Evolutionary conservation across 2,113 vertebrate species (phyloP).

Genomic region (Lycaon pictus): DNA sequence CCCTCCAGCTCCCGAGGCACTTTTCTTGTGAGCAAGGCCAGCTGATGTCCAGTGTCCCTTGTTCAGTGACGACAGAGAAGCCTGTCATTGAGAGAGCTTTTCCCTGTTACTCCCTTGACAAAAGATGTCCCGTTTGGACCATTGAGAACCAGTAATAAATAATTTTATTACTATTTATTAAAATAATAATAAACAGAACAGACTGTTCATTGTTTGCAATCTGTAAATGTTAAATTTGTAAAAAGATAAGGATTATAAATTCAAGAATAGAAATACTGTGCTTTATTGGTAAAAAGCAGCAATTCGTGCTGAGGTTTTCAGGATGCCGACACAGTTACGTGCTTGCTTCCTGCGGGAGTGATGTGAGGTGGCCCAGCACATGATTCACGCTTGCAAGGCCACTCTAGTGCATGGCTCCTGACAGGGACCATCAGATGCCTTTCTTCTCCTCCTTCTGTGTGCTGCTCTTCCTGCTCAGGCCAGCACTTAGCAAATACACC

Average conservation of each 20-base stretch:
- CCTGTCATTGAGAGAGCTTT: not conserved
- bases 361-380: not conserved
- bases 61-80: not conserved
- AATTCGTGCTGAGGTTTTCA: not conserved
- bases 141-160: not conserved
- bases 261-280: not conserved
- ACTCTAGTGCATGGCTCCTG: not conserved
- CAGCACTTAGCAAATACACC: not conserved
- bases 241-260: not conserved
- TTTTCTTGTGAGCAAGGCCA: not conserved
- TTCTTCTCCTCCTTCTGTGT: not conserved
- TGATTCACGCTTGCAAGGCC: not conserved
- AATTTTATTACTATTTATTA: not conserved
- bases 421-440: not conserved
- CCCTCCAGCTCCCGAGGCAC: not conserved
- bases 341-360: not conserved
- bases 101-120: not conserved
- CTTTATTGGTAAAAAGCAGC: not conserved
- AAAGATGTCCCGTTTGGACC: not conserved
- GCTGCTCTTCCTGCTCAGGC: not conserved
- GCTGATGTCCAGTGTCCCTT: not conserved
- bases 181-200: not conserved
- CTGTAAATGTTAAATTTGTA: not conserved
- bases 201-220: not conserved
- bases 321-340: not conserved